A percentile compares a stretch with the other conserved stretches of the same genome.
Evolutionary conservation across 2,888 invertebrate species (phyloP).

Genomic region (Phalangium opilio): DNA sequence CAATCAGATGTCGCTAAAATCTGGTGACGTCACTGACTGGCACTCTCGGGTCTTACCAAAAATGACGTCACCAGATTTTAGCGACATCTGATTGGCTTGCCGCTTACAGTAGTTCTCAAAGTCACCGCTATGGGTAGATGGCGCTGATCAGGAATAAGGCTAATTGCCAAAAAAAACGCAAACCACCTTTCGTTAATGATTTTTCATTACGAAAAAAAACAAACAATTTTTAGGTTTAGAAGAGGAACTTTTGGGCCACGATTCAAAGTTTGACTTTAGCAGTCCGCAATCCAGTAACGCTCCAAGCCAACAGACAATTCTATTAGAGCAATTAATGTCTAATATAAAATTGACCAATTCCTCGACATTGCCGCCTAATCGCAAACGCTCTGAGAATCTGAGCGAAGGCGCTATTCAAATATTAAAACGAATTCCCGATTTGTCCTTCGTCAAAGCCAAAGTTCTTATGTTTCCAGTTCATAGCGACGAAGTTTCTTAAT

Average conservation of each 20-base stretch:
- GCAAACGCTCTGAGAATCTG: slow-evolving; percentile 18
- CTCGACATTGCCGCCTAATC: slow-evolving; percentile 16
- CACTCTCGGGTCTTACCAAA: too few species aligned
- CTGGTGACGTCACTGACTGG: too few species aligned
- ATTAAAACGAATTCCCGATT: slow-evolving; percentile 29
- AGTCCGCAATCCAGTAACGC: slow-evolving; percentile 6
- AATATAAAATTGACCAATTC: slow-evolving; percentile 26
- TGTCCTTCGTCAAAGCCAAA: slow-evolving; percentile 32
- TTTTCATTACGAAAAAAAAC: too few species aligned
- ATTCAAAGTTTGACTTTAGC: too few species aligned
- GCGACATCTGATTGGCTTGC: too few species aligned
- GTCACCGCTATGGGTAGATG: too few species aligned
- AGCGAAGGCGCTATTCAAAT: slow-evolving; percentile 28
- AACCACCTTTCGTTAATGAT: too few species aligned
- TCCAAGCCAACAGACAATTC: slow-evolving; percentile 21
- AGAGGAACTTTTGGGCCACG: slow-evolving; percentile 23
- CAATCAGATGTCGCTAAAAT: too few species aligned
- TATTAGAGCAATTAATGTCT: slow-evolving; percentile 28
- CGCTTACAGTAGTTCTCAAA: too few species aligned
- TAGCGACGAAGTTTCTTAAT: not conserved
- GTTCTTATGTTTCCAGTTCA: slow-evolving; percentile 31
- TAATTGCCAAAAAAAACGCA: too few species aligned
- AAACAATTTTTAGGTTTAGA: slow-evolving; percentile 27
- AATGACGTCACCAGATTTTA: too few species aligned
- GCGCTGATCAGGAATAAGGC: too few species aligned